phyloP scores from a whole-genome alignment of 2,888 invertebrate genomes.

The Orchestes rusci region DNA sequence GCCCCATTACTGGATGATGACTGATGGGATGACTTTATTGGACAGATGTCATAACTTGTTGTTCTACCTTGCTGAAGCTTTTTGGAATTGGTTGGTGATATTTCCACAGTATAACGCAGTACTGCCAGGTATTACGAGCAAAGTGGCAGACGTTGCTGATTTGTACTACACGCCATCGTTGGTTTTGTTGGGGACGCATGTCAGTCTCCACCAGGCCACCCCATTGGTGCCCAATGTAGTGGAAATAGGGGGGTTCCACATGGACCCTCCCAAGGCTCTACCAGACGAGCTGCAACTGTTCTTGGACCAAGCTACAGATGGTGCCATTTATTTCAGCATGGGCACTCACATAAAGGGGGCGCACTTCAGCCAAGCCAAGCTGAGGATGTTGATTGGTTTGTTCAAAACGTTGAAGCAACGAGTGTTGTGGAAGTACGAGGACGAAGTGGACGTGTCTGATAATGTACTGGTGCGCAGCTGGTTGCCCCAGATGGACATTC shows the following conservation, averaged over 20 bases:
- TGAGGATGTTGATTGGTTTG: slow-evolving; percentile 5
- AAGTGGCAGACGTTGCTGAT: slow-evolving; percentile 6
- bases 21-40: slow-evolving; percentile 9
- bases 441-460: slow-evolving; percentile 4
- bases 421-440: slow-evolving; percentile 13
- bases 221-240: slow-evolving; percentile 13
- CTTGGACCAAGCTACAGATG: slow-evolving; percentile 10
- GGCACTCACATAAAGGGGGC: slow-evolving; percentile 37
- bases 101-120: neutral
- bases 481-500: slow-evolving; percentile 14
- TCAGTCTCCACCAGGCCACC: slow-evolving; percentile 4
- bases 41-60: slow-evolving; percentile 5
- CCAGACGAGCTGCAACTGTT: slow-evolving; percentile 10
- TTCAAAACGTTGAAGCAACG: slow-evolving; percentile 9
- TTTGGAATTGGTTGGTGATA: neutral
- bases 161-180: slow-evolving; percentile 8
- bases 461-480: slow-evolving; percentile 12
- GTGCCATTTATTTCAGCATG: slow-evolving; percentile 16
- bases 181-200: slow-evolving; percentile 10
- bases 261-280: slow-evolving; percentile 11
- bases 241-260: slow-evolving; percentile 16
- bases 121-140: neutral
- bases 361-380: slow-evolving; percentile 8
- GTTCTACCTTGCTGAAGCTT: slow-evolving; percentile 2
- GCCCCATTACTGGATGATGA: slow-evolving; percentile 4